Evolutionary conservation across 2,888 invertebrate genomes (phyloP).

Genomic region (Orgyia antiqua): DNA sequence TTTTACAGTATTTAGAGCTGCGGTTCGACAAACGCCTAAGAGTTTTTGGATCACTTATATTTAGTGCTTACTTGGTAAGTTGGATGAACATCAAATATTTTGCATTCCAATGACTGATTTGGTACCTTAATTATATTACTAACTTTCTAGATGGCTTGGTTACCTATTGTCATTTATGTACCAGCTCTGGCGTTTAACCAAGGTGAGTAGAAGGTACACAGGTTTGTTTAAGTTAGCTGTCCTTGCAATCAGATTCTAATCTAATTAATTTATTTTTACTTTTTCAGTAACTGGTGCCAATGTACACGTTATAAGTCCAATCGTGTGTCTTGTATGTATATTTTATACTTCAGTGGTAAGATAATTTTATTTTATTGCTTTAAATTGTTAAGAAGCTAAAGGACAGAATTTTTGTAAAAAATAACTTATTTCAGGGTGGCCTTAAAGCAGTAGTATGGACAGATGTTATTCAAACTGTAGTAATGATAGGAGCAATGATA

Average conservation of each 20-base stretch:
- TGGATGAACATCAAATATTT: not conserved
- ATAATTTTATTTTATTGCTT: not conserved
- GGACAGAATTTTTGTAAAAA: not conserved
- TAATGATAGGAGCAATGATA: constrained; percentile 84
- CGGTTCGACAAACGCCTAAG: constrained; percentile 82
- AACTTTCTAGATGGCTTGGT: constrained; percentile 79
- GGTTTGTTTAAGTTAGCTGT: too few species aligned
- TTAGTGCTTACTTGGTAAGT: constrained; percentile 81
- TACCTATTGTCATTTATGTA: constrained; percentile 85
- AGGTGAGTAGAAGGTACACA: too few species aligned
- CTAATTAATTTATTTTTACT: too few species aligned
- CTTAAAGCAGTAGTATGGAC: constrained; percentile 86
- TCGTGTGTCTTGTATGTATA: constrained; percentile 87
- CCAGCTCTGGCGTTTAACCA: constrained; percentile 86
- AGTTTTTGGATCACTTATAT: constrained; percentile 81
- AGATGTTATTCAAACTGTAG: constrained; percentile 82
- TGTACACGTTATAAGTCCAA: constrained; percentile 84
- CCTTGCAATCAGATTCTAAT: too few species aligned
- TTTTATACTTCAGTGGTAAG: constrained; percentile 88
- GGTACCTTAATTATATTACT: not conserved
- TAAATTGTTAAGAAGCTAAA: not conserved
- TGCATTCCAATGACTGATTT: too few species aligned
- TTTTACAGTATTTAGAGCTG: constrained; percentile 80
- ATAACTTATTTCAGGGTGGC: constrained; percentile 72
- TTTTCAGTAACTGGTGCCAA: constrained; percentile 85